phyloP scores from a whole-genome alignment of 2,888 invertebrate species.

The Caprella mutica region DNA sequence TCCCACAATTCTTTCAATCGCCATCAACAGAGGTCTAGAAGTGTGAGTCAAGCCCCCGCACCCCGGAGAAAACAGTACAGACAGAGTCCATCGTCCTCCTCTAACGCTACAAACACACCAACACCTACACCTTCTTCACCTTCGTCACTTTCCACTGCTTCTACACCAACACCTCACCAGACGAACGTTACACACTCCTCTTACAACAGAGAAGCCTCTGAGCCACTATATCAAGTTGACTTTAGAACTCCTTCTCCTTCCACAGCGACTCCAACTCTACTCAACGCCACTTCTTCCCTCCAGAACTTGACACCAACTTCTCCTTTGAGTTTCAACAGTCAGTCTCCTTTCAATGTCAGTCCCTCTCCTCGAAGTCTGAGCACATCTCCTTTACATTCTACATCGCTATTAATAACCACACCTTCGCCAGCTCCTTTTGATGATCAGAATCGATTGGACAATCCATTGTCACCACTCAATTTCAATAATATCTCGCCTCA shows the following conservation, averaged over 20 bases:
- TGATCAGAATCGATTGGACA: neutral
- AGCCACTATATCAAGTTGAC: conserved; percentile 4
- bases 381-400: conserved; percentile 2
- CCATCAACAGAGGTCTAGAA: neutral
- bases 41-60: conserved; percentile 3
- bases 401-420: neutral
- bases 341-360: conserved; percentile 1
- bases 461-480: conserved; percentile 3
- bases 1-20: neutral
- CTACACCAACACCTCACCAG: conserved; percentile 3
- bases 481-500: conserved; percentile 7
- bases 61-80: conserved; percentile 5
- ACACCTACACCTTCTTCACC: conserved; percentile 9
- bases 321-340: conserved; percentile 3
- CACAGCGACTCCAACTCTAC: conserved; percentile 5
- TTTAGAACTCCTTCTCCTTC: conserved; percentile 6
- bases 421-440: neutral
- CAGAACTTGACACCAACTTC: conserved; percentile 4
- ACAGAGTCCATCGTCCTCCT: conserved; percentile 9
- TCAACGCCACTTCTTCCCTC: neutral
- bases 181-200: neutral
- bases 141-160: conserved; percentile 7
- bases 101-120: conserved; percentile 8
- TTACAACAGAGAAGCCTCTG: neutral
- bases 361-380: conserved; percentile 8